A percentile compares a stretch with the other conserved stretches of the same genome.
Conservation (phyloP, 1,140 invertebrate genomes). For the Drosophila bifasciata region DNA sequence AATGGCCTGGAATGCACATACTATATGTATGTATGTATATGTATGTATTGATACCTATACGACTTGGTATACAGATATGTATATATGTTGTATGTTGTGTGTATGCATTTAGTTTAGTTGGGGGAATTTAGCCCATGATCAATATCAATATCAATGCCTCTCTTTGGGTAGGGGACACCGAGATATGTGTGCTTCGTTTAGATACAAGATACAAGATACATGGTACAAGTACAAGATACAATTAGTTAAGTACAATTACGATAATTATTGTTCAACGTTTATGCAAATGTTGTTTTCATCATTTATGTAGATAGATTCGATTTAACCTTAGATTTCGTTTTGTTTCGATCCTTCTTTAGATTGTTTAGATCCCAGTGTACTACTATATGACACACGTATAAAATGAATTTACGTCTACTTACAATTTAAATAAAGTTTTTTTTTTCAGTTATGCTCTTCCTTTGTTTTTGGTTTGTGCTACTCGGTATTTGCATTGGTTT, state of each 20-base stretch:
- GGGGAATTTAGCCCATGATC: conserved; percentile 42
- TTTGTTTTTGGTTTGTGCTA: conserved; percentile 70
- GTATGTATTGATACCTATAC: conserved; percentile 27
- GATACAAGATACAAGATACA: conserved; percentile 80
- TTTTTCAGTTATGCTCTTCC: conserved; percentile 37
- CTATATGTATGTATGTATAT: conserved; percentile 28
- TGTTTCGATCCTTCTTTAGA: conserved; percentile 40
- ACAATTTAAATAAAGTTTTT: conserved; percentile 72
- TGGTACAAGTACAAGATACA: conserved; percentile 79
- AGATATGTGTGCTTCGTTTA: conserved; percentile 79
- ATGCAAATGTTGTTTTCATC: conserved; percentile 67
- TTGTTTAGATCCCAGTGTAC: conserved; percentile 47
- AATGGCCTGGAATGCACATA: conserved; percentile 54
- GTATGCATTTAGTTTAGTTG: conserved; percentile 47
- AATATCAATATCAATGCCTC: conserved; percentile 43
- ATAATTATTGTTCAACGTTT: conserved; percentile 81
- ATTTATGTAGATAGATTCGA: conserved; percentile 13
- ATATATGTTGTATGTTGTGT: conserved; percentile 34
- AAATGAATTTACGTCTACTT: conserved; percentile 78
- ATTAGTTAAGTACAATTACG: conserved; percentile 78
- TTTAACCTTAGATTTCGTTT: conserved; percentile 56
- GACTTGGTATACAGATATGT: conserved; percentile 8
- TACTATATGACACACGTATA: conserved; percentile 63
- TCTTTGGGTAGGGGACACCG: conserved; percentile 46
- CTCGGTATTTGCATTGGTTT: conserved; percentile 28